phyloP scores from a whole-genome alignment of 2,888 invertebrate species.

The Lasioglossum malachurum region DNA sequence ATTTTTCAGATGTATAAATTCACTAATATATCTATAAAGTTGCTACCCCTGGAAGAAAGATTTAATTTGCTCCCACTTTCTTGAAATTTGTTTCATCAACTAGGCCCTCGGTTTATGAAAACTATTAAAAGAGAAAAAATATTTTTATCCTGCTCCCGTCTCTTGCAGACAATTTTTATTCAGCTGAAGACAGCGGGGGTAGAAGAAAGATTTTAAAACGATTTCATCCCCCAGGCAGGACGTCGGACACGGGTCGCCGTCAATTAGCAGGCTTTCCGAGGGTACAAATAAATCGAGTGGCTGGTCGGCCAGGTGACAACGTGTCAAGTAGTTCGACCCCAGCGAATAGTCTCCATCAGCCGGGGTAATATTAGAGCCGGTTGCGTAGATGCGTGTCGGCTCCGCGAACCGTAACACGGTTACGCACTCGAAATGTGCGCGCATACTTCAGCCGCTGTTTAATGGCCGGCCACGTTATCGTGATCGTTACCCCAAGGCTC shows the following conservation, averaged over 20 bases:
- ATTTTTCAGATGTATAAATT: too few species aligned
- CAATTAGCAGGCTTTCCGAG: conserved; percentile 10
- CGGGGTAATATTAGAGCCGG: conserved; percentile 70
- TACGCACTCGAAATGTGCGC: conserved; percentile 70
- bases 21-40: too few species aligned
- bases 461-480: conserved; percentile 58
- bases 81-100: too few species aligned
- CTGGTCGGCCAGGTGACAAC: conserved; percentile 76
- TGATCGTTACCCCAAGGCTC: conserved; percentile 58
- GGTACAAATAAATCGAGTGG: conserved; percentile 30
- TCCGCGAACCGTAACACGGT: conserved; percentile 76
- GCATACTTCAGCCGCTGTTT: conserved; percentile 58
- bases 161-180: too few species aligned
- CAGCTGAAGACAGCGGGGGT: too few species aligned
- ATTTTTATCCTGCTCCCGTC: too few species aligned
- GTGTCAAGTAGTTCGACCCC: conserved; percentile 66
- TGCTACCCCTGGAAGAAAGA: too few species aligned
- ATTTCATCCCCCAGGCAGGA: neutral
- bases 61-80: too few species aligned
- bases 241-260: neutral
- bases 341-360: conserved; percentile 66
- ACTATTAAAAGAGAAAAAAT: too few species aligned
- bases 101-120: too few species aligned
- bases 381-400: conserved; percentile 34
- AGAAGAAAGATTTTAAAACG: neutral